Conservation (phyloP, 2,113 vertebrate genomes). For the Meleagris gallopavo region DNA sequence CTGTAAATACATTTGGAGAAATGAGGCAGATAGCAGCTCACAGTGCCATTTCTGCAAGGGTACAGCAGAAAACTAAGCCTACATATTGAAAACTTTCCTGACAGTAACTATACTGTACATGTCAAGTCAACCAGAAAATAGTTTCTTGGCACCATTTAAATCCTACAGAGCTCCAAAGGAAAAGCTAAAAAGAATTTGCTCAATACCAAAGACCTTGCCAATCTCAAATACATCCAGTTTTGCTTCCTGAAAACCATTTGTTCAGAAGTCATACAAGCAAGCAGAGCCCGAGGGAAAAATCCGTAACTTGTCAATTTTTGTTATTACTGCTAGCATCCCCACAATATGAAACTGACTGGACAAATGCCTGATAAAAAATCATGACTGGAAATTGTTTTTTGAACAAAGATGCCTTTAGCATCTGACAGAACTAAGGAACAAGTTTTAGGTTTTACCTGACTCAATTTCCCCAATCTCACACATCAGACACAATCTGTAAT, state of each 20-base stretch:
- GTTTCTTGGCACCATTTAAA: slow-evolving; percentile 37
- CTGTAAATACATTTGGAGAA: background rate
- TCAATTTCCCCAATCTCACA: background rate
- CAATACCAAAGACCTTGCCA: background rate
- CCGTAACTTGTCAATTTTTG: background rate
- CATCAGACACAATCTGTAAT: background rate
- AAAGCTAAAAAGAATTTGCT: slow-evolving; percentile 28
- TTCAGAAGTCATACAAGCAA: background rate
- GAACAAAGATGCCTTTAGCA: background rate
- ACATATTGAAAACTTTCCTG: slow-evolving; percentile 11
- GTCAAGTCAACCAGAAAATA: slow-evolving; percentile 62
- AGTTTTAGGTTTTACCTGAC: background rate
- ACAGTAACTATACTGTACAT: slow-evolving; percentile 29
- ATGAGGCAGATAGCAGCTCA: background rate
- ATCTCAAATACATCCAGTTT: background rate
- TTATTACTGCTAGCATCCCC: background rate
- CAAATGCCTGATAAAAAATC: background rate
- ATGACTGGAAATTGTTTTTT: background rate
- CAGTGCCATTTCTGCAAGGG: slow-evolving; percentile 17
- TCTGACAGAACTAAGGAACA: background rate
- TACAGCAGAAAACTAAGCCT: slow-evolving; percentile 1
- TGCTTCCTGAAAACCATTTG: background rate
- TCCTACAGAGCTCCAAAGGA: background rate
- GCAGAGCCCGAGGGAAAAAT: background rate
- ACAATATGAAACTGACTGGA: background rate